Base-by-base conservation (phyloP, 2,113 vertebrate genomes). In the Ceyx melanurus region DNA sequence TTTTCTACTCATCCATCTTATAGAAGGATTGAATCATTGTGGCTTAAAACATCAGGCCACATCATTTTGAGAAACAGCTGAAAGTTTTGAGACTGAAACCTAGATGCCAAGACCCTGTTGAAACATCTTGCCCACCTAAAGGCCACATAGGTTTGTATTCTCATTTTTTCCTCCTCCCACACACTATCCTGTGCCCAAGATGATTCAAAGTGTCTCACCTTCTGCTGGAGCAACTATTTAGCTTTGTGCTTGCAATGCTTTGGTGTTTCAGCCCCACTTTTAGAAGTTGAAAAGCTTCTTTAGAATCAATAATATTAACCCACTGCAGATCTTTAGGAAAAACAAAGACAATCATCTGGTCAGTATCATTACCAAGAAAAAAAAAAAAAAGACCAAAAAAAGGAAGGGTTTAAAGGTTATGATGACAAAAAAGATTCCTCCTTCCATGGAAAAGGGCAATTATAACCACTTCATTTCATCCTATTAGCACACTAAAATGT, bases 211-310 rank as follows among this genome's bases (percentile, higher is more conserved):
- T 37, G 15, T 71, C 90, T 96, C 96, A 99, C 99, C 99, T 99
- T 96, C 99, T 98, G 96, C 99, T 99, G 74, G 99, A 99, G 16
- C 96, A 96, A 82, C 97, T 97, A 91, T 99, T 99, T 81, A 99
- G 96, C 86, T 98, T 99, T 0, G 99, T 99, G 85, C 98, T 98
- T 78, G 98, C 98, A 97, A 98, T 98, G 82, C 98, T 99, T 96
- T 99, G 99, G 75, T 99, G 98, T 77, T 97, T 99, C 96, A 98
- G 98, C 5, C 99, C 99, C 53, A 99, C 77, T 93, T 98, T 98
- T 92, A 99, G 96, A 91, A 99, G 98, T 95, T 76, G 98, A 81
- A 97, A 98, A 5, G 99, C 99, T 97, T 99, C 99, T 58, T 98
- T 98, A 16, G 98, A 98, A 83, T 98, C 97, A 91, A 95, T 98